phyloP scores from a whole-genome alignment of 2,888 invertebrate genomes.

The Diabrotica balteata region DNA sequence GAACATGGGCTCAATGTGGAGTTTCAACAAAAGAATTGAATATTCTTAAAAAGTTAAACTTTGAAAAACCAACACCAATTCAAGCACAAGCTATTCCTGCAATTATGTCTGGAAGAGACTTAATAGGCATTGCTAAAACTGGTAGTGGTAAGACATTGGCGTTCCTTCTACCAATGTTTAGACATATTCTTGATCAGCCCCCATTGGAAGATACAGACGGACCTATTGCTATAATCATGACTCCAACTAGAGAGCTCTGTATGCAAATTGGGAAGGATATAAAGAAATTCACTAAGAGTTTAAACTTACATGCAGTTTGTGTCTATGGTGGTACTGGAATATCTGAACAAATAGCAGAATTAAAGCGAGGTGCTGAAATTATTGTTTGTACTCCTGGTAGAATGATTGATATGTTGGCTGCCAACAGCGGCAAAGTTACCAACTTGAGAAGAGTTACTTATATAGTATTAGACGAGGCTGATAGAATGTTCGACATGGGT shows the following conservation, averaged over 20 bases:
- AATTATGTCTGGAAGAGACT: conserved; percentile 95
- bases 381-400: conserved; percentile 99
- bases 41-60: conserved; percentile 85
- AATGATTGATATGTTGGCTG: conserved; percentile 99
- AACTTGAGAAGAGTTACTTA: conserved; percentile 97
- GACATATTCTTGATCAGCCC: conserved; percentile 94
- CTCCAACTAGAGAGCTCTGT: conserved; percentile 96
- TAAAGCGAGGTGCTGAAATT: conserved; percentile 94
- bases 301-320: conserved; percentile 88
- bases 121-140: conserved; percentile 98
- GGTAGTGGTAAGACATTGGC: conserved; percentile 99
- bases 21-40: conserved; percentile 95
- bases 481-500: conserved; percentile 99
- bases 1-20: conserved; percentile 98
- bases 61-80: conserved; percentile 98
- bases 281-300: conserved; percentile 89
- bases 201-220: conserved; percentile 96
- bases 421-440: conserved; percentile 97
- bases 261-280: conserved; percentile 99
- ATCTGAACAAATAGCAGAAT: conserved; percentile 90
- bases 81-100: conserved; percentile 97
- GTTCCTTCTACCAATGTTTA: conserved; percentile 96
- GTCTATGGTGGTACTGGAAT: conserved; percentile 99
- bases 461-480: conserved; percentile 97
- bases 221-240: conserved; percentile 96